Evolutionary conservation across 2,113 vertebrate genomes (phyloP), one percentile per base, ranked within the genome.

Genomic region (Candoia aspera): DNA sequence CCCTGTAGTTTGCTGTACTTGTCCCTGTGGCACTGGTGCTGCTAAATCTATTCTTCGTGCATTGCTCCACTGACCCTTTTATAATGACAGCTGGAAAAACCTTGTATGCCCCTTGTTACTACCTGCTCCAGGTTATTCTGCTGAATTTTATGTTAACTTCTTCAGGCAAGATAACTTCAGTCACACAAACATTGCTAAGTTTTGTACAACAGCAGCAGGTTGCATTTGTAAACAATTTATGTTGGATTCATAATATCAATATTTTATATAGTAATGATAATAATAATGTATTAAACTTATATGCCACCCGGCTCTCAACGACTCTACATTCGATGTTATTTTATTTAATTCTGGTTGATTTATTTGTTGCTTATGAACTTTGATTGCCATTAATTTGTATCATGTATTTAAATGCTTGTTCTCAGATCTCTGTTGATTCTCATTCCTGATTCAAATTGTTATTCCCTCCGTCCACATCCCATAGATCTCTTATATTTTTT

Each of bases 381-480:
- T 21, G 73, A 37, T 42, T 79, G 73, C 33, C 73, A 37, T 79
- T 79, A 37, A 79, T 19, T 8, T 42, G 8, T 42, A 21, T 19
- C 29, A 79, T 79, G 8, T 6, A 42, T 42, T 79, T 42, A 37
- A 37, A 79, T 37, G 33, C 42, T 88, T 26, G 10, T 62, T 46
- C 42, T 88, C 73, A 89, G 73, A 89, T 54, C 12, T 84, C 21
- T 54, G n/a, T 19, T 84, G 79, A 92, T 89, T 79, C 29, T 88
- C 26, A 88, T 17, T 8, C 19, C 0, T 84, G 59, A 92, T 49
- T 92, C 17, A 86, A 42, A 59, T 84, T 68, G 60, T 89, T 19
- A 83, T 88, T 37, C 83, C 26, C 55, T 21, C 42, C 59, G 12
- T 26, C 24, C 55, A 62, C 46, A 26, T 55, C 87, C 73, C 15